Evolutionary conservation across 1,140 invertebrate genomes (phyloP), one percentile per base, ranked within the genome.

Genomic region (Pseudomyrmex dendroicus): DNA sequence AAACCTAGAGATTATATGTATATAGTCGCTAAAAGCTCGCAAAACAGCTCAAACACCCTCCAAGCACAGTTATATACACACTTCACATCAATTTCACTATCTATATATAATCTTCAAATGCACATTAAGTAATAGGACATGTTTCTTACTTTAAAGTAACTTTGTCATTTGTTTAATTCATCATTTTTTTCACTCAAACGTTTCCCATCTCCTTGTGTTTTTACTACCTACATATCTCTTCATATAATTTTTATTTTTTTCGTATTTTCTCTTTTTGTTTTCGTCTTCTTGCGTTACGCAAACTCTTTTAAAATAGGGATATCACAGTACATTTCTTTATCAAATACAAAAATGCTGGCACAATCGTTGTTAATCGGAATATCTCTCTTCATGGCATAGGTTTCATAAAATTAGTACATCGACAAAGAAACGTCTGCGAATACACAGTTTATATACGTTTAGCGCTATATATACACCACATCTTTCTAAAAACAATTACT

Each of bases 321-420:
- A 83, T 83, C 82, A 83, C 82, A 83, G 82, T 22, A 20, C 73
- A 77, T 78, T 83, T 61, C 59, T 61, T 83, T 78, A 83, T 61
- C 82, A 78, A 48, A 78, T 78, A 83, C 63, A 35, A 76, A 83
- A 83, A 83, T 83, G 82, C 82, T 83, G 63, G 82, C 82, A 83
- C 54, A 70, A 80, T 80, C 44, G 22, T 70, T 78, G 54, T 80
- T 59, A 61, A 80, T 70, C 44, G 20, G n/a, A 80, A 61, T 61
- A 80, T n/a, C 35, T 68, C 35, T 68, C 46, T 15, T 12, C 52
- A 56, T 35, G 12, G n/a, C 2, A 72, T 35, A 35, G 15, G 46
- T 73, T 57, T n/a, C 13, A 5, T 61, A 61, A 61, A 70, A 59
- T 80, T 80, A 57, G 0, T 56, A 64, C n/a, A 8, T 73, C 73